These are phyloP conservation scores for Triplophysa siluroides DNA, from an alignment of 2,113 vertebrate species.

Conservation along the genomic window DNA sequence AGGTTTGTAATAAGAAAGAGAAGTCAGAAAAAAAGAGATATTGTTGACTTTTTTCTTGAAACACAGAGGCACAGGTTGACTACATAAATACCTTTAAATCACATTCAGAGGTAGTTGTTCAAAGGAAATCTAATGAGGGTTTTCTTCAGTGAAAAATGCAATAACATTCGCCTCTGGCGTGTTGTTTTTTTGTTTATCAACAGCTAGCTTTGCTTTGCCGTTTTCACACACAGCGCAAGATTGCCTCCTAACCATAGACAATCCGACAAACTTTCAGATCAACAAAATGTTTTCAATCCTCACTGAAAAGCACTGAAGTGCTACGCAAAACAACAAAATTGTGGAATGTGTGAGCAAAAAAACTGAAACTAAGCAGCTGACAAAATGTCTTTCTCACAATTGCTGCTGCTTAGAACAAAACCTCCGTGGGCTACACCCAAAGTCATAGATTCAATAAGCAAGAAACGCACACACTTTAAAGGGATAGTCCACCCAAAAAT, in stretches of 20 bases:
- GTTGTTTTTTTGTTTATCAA: constrained; percentile 16
- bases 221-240: background rate
- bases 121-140: constrained; percentile 11
- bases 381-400: background rate
- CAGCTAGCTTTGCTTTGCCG: background rate
- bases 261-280: background rate
- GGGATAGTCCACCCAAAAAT: too few relatives aligned
- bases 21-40: background rate
- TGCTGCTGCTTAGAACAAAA: background rate
- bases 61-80: background rate
- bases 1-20: background rate
- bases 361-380: background rate
- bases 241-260: background rate
- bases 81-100: constrained; percentile 5
- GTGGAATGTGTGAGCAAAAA: background rate
- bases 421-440: background rate
- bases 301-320: background rate
- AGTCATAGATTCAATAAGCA: too few relatives aligned
- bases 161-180: background rate
- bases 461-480: too few relatives aligned
- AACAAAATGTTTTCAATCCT: background rate
- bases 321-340: background rate
- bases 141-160: background rate
- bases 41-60: background rate
- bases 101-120: background rate